phyloP scores from a whole-genome alignment of 2,888 invertebrate species.

The Zhuqinia jingwanae region DNA sequence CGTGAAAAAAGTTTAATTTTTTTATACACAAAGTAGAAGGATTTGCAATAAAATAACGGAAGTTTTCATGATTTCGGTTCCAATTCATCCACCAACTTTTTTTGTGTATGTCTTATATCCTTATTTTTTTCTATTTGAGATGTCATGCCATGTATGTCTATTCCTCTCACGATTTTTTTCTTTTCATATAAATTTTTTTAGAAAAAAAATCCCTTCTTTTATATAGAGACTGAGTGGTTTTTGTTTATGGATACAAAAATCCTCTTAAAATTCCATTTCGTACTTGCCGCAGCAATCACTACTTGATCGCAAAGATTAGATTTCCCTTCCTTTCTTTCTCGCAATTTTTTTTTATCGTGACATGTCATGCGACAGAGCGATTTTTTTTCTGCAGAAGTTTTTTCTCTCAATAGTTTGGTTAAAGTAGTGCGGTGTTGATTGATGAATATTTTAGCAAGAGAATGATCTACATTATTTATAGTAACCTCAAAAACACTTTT shows the following conservation, averaged over 20 bases:
- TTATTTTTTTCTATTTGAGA: conserved; percentile 24
- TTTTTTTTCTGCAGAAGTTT: neutral
- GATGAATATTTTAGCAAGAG: neutral
- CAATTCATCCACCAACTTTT: conserved; percentile 63
- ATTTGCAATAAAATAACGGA: conserved; percentile 56
- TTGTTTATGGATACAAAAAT: conserved; percentile 26
- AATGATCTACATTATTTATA: conserved; percentile 16
- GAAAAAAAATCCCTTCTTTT: conserved; percentile 19
- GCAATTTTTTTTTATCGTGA: conserved; percentile 5
- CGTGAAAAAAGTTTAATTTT: conserved; percentile 42
- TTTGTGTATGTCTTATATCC: neutral
- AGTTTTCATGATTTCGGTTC: conserved; percentile 65
- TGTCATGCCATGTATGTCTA: conserved; percentile 26
- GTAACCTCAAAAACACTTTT: neutral
- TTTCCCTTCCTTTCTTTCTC: conserved; percentile 30
- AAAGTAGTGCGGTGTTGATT: conserved; percentile 2
- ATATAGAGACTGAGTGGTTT: neutral
- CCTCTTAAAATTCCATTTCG: conserved; percentile 31
- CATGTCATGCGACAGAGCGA: conserved; percentile 3
- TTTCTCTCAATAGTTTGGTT: too few species aligned
- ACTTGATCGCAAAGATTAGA: conserved; percentile 39
- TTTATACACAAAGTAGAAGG: neutral
- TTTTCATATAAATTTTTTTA: neutral
- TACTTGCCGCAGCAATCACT: conserved; percentile 39
- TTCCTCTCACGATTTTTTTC: conserved; percentile 57